phyloP scores from a whole-genome alignment of 2,113 vertebrate genomes.

The Anguilla japonica region DNA sequence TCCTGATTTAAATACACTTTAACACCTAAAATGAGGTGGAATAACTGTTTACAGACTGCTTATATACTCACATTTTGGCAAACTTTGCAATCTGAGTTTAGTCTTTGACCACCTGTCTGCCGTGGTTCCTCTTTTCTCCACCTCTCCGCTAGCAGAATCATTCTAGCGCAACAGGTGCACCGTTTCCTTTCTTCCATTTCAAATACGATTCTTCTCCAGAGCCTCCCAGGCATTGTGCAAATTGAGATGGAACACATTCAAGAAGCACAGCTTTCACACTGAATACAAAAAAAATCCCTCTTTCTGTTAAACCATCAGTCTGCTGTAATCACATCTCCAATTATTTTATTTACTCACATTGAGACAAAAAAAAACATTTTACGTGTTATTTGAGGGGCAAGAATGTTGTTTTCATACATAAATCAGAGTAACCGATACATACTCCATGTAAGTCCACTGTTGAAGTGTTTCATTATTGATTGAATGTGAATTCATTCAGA shows the following conservation, averaged over 20 bases:
- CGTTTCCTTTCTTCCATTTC: conserved; percentile 21
- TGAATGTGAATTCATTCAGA: conserved; percentile 7
- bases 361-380: neutral
- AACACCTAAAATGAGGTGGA: conserved; percentile 75
- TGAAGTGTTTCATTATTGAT: neutral
- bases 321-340: neutral
- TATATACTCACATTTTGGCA: conserved; percentile 98
- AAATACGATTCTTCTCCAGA: neutral
- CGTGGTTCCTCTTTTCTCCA: conserved; percentile 64
- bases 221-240: neutral
- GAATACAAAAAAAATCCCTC: neutral
- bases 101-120: conserved; percentile 94
- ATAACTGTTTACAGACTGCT: conserved; percentile 92
- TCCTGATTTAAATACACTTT: conserved; percentile 89
- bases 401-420: neutral
- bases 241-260: neutral
- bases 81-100: conserved; percentile 94
- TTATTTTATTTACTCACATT: neutral
- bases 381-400: neutral
- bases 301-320: neutral
- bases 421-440: neutral
- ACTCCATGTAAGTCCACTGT: neutral
- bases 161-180: conserved; percentile 65
- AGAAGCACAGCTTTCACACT: neutral
- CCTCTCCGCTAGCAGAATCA: conserved; percentile 56